A percentile compares a stretch with the other conserved stretches of the same genome.
Evolutionary conservation across 1,140 invertebrate genomes (phyloP).

Genomic region (Ditylenchus dipsaci): DNA sequence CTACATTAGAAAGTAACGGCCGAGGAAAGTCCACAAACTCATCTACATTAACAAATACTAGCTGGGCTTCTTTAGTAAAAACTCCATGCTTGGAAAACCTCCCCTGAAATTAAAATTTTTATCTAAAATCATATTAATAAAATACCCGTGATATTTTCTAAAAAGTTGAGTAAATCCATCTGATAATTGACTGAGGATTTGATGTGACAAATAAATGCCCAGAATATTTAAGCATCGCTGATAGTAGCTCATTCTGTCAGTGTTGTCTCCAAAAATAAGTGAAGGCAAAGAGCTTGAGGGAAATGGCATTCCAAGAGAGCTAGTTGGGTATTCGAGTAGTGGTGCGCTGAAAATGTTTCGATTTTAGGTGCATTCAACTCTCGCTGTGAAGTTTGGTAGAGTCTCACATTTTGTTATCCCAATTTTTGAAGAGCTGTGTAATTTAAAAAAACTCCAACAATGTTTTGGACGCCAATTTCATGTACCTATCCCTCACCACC

Average conservation of each 20-base stretch:
- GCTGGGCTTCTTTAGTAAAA: constrained; percentile 18
- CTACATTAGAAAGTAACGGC: constrained; percentile 17
- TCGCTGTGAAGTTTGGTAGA: no score
- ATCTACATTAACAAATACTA: constrained; percentile 36
- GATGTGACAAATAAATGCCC: neutral
- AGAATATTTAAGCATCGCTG: constrained; percentile 27
- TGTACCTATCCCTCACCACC: no score
- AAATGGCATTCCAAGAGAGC: constrained; percentile 25
- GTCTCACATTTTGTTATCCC: no score
- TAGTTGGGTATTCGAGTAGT: constrained; percentile 23
- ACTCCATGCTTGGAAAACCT: constrained; percentile 24
- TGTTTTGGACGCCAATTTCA: no score
- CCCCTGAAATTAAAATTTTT: no score
- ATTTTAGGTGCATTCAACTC: no score
- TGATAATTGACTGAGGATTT: neutral
- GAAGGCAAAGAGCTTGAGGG: constrained; percentile 33
- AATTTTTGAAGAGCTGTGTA: no score
- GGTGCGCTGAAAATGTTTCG: constrained; percentile 22
- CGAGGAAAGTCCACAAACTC: constrained; percentile 39
- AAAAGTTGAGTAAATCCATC: constrained; percentile 25
- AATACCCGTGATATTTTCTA: constrained; percentile 29
- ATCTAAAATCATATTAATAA: constrained; percentile 9
- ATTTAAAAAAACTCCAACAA: no score
- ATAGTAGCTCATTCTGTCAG: constrained; percentile 28
- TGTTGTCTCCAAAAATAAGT: constrained; percentile 3